Evolutionary conservation across 2,797 vertebrate species (phyloP).

Genomic region (Ara ararauna): DNA sequence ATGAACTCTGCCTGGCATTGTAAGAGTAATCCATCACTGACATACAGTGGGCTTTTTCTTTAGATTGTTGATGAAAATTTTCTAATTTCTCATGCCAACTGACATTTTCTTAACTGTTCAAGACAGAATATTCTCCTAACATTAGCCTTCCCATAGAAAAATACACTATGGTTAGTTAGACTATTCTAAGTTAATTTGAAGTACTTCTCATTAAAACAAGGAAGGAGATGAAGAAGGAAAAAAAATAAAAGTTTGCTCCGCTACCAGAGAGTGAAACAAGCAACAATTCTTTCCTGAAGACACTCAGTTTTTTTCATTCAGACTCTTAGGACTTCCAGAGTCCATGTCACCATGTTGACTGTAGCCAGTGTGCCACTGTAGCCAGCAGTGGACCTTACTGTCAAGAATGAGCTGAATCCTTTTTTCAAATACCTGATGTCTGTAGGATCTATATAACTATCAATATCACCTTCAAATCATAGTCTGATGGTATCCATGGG

Average conservation of each 20-base stretch:
- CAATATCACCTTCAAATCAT: neutral
- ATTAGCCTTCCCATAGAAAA: neutral
- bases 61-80: conserved; percentile 9
- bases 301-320: neutral
- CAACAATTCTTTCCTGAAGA: neutral
- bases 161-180: neutral
- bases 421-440: neutral
- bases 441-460: neutral
- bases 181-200: neutral
- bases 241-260: neutral
- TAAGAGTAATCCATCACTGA: conserved; percentile 14
- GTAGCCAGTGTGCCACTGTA: neutral
- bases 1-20: conserved; percentile 50
- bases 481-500: neutral
- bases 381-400: neutral
- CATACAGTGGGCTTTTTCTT: neutral
- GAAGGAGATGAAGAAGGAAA: neutral
- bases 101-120: neutral
- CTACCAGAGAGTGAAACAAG: neutral
- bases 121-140: neutral
- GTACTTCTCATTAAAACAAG: neutral
- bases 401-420: neutral
- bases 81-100: neutral
- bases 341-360: neutral
- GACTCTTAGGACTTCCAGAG: neutral